Conservation (phyloP, 37 sponge, comb jelly and placozoan species). For the Beroe ovata region DNA sequence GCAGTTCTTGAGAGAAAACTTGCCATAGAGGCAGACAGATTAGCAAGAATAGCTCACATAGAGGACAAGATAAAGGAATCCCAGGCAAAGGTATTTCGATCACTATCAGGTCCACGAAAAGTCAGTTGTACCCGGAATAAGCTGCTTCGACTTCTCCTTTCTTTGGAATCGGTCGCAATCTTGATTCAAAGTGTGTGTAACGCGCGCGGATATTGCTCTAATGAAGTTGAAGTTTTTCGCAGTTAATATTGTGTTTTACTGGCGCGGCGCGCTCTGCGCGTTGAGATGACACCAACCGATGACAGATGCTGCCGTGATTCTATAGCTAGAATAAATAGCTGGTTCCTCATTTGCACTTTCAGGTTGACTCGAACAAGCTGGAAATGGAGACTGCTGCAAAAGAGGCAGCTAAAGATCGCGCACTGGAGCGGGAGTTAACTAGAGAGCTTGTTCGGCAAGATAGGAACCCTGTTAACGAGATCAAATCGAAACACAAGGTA, state of each 20-base stretch:
- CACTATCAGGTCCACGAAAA: no score
- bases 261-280: background rate
- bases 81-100: conserved; percentile 44
- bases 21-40: conserved; percentile 59
- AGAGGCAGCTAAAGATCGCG: conserved; percentile 35
- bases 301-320: background rate
- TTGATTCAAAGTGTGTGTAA: background rate
- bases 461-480: background rate
- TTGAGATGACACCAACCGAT: no score
- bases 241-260: background rate
- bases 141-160: no score
- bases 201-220: background rate
- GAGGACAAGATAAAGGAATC: conserved; percentile 63
- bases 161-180: background rate
- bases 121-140: no score
- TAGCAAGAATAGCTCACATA: conserved; percentile 54
- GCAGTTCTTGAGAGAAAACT: conserved; percentile 74
- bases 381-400: conserved; percentile 44
- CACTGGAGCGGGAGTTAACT: conserved; percentile 42
- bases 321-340: background rate
- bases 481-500: background rate
- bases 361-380: conserved; percentile 46
- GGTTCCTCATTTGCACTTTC: no score
- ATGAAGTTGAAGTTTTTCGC: background rate
- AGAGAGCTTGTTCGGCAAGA: conserved; percentile 9